Conservation (phyloP, 2,113 vertebrate species). For the Passer domesticus region DNA sequence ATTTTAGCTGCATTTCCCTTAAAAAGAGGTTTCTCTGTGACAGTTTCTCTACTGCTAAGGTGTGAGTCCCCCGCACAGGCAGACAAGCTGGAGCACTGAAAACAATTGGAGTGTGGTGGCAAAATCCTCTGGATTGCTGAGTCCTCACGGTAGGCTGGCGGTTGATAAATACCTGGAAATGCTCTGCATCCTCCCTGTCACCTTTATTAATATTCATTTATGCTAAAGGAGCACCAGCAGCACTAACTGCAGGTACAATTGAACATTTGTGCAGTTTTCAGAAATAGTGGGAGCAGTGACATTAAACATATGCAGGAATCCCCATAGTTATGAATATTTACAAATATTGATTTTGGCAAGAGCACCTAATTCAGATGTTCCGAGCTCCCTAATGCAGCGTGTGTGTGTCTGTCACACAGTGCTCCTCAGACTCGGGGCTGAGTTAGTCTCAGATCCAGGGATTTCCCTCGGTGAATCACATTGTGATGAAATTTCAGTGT, state of each 20-base stretch:
- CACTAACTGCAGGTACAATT: constrained; percentile 50
- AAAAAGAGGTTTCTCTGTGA: not conserved
- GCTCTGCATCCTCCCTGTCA: not conserved
- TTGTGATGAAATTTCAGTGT: not conserved
- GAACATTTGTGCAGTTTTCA: constrained; percentile 46
- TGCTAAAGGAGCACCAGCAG: not conserved
- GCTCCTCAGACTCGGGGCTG: not conserved
- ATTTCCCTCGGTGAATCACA: not conserved
- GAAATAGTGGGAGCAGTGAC: constrained; percentile 38
- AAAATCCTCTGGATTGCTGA: not conserved
- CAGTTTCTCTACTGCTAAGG: not conserved
- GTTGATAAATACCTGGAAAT: constrained; percentile 21
- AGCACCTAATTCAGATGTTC: constrained; percentile 24
- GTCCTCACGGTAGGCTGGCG: not conserved
- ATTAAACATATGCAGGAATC: constrained; percentile 63
- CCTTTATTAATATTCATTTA: constrained; percentile 32
- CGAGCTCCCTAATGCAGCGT: not conserved
- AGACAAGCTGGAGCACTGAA: not conserved
- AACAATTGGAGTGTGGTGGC: not conserved
- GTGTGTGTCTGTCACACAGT: not conserved
- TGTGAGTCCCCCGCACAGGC: not conserved
- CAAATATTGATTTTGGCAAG: constrained; percentile 52
- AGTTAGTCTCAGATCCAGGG: not conserved
- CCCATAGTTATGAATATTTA: constrained; percentile 58
- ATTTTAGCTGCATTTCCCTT: not conserved